Base-by-base conservation (phyloP, 2,888 invertebrate species). In the Drosophila anomalata region DNA sequence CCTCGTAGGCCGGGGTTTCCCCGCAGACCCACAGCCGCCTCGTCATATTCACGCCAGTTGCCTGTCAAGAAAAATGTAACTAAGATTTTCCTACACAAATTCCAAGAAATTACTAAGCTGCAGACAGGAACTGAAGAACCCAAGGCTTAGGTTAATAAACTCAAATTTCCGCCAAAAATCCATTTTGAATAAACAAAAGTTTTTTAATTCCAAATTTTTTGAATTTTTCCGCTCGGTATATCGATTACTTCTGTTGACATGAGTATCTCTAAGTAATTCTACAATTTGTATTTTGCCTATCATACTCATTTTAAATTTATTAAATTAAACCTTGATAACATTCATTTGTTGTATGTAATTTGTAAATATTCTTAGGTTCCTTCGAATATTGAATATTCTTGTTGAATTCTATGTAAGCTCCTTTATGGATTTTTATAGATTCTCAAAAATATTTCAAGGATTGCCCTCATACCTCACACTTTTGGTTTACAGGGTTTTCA, bases 191-290 rank as follows among this genome's bases (percentile, higher is more conserved):
- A 17, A 42, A 20, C 1, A 1, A 11, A 17, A n/a, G 9, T 22
- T n/a, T n/a, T 57, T 3, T 11, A n/a, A 12, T 24, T 39, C 5
- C 14, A 7, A 8, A 22, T 7, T 11, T 60, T 61, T 62, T 60
- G 61, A 62, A 50, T 24, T 62, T 60, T 62, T n/a, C 14, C 61
- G 9, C 61, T 48, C 17, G 39, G n/a, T 24, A 41, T 14, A 8
- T 31, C 39, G 61, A 60, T 24, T 24, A 24, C 22, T 24, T 24
- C 22, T 24, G 22, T 4, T 24, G 4, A 24, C 3, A 24, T 4
- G 5, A 24, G 22, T 24, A 24, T 24, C 22, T 24, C 22, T 0
- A 22, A 4, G 3, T 3, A 22, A 0, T 3, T 22, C 22, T 4
- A 24, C 22, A 24, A 24, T 5, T 24, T 24, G 22, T 0, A 24